phyloP scores from a whole-genome alignment of 2,888 invertebrate genomes.

The Hetaerina titia region DNA sequence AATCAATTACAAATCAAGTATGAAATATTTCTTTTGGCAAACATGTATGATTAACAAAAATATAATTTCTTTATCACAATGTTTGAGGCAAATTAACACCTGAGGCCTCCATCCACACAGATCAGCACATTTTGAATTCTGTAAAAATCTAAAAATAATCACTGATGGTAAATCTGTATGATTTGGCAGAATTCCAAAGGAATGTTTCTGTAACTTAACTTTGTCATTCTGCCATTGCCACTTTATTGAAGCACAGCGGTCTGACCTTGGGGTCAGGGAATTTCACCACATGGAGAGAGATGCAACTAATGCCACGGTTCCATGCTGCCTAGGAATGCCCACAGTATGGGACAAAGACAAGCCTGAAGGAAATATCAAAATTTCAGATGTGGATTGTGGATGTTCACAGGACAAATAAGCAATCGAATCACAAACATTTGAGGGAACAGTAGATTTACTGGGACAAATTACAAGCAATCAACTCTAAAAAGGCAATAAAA shows the following conservation, averaged over 20 bases:
- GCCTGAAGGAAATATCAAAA: background rate
- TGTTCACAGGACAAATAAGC: background rate
- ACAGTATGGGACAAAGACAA: background rate
- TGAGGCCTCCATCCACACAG: constrained; percentile 63
- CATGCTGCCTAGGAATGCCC: background rate
- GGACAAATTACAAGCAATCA: background rate
- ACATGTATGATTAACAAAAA: constrained; percentile 67
- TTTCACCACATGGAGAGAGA: background rate
- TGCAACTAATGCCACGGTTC: background rate
- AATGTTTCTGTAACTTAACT: constrained; percentile 55
- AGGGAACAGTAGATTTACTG: background rate
- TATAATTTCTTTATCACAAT: constrained; percentile 67
- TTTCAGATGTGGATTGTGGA: background rate
- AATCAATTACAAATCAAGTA: constrained; percentile 65
- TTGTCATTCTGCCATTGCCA: constrained; percentile 63
- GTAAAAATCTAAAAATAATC: constrained; percentile 66
- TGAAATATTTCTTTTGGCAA: constrained; percentile 66
- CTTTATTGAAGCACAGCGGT: constrained; percentile 55
- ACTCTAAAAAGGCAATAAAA: background rate
- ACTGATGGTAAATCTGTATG: constrained; percentile 57
- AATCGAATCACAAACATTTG: background rate
- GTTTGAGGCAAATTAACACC: constrained; percentile 66
- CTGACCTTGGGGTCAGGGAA: constrained; percentile 7
- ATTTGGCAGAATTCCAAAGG: constrained; percentile 59
- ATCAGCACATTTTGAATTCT: constrained; percentile 58